A percentile compares a stretch with the other conserved stretches of the same genome.
phyloP scores from a whole-genome alignment of 2,888 invertebrate genomes.

The Thelaira solivaga region DNA sequence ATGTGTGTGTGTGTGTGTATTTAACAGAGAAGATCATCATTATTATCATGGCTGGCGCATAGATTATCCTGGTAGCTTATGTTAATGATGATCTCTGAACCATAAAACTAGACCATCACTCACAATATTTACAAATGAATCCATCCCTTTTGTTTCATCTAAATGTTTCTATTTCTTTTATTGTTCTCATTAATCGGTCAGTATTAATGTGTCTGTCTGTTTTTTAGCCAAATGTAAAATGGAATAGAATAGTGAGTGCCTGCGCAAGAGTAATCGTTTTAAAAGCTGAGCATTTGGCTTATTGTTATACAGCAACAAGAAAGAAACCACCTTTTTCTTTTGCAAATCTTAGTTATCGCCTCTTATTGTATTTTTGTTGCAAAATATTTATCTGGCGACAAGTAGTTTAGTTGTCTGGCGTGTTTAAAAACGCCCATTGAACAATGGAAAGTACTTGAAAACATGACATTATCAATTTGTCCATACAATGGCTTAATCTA shows the following conservation, averaged over 20 bases:
- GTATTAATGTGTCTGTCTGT: no score
- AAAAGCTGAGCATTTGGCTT: no score
- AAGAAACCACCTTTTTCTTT: no score
- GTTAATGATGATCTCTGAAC: constrained; percentile 52
- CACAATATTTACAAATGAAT: constrained; percentile 58
- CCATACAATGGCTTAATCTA: constrained; percentile 76
- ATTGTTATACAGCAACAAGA: constrained; percentile 44
- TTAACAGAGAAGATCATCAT: constrained; percentile 46
- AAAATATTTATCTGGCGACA: constrained; percentile 57
- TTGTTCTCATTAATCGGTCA: constrained; percentile 42
- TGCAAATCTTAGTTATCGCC: constrained; percentile 58
- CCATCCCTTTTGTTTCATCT: constrained; percentile 20
- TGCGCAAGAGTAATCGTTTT: constrained; percentile 66
- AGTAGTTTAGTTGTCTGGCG: constrained; percentile 47
- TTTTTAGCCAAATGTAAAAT: neutral
- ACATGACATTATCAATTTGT: constrained; percentile 77
- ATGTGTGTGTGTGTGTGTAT: neutral
- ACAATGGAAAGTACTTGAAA: constrained; percentile 71
- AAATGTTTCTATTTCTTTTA: constrained; percentile 32
- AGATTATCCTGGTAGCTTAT: constrained; percentile 59
- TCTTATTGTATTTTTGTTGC: constrained; percentile 49
- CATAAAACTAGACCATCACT: constrained; percentile 58
- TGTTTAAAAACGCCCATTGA: constrained; percentile 10
- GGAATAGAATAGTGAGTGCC: constrained; percentile 39
- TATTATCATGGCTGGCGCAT: constrained; percentile 57